Percentiles rank a stretch among this genome's conserved stretches.
Conservation (phyloP, 2,797 vertebrate species). For the Phataginus tetradactyla region DNA sequence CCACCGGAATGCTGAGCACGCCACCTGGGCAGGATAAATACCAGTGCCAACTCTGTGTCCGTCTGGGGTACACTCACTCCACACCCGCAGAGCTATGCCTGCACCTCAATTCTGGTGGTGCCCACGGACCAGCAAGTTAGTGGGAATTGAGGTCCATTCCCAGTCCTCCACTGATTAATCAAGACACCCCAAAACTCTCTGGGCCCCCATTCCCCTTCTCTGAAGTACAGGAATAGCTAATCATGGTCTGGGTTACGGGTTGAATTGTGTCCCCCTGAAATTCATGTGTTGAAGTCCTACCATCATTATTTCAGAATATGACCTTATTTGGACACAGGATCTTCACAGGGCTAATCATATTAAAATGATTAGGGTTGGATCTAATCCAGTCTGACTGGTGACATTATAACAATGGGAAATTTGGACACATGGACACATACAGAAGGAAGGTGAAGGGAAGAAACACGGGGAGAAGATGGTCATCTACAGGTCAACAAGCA, state of each 20-base stretch:
- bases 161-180: not conserved
- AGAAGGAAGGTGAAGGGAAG: not conserved
- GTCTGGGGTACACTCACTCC: fast-evolving
- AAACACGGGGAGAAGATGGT: not conserved
- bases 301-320: not conserved
- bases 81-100: too few relatives aligned
- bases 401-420: not conserved
- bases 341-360: not conserved
- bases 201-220: not conserved
- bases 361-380: not conserved
- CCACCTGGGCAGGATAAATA: not conserved
- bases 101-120: not conserved
- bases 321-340: not conserved
- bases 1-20: not conserved
- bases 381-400: not conserved
- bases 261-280: not conserved
- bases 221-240: not conserved
- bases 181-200: not conserved
- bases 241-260: not conserved
- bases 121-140: not conserved
- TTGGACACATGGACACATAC: not conserved
- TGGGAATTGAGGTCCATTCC: not conserved
- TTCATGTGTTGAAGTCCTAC: not conserved
- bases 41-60: not conserved
- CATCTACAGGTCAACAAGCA: not conserved